phyloP scores from a whole-genome alignment of 2,888 invertebrate genomes.

The Chrysolina americana region DNA sequence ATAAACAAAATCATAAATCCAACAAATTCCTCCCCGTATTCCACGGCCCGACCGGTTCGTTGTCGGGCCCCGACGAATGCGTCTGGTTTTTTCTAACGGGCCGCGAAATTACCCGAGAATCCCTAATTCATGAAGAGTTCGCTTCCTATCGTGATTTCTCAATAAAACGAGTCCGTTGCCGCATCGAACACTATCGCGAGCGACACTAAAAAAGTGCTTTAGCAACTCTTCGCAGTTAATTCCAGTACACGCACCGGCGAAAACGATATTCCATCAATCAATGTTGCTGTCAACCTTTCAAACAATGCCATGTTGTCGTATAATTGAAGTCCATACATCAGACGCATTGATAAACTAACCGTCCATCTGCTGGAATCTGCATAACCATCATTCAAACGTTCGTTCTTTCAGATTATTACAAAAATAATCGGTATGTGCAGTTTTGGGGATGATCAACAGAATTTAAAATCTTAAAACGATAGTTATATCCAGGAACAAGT shows the following conservation, averaged over 20 bases:
- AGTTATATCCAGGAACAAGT: too few species aligned
- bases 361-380: conserved; percentile 62
- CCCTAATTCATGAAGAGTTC: conserved; percentile 60
- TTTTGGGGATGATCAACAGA: too few species aligned
- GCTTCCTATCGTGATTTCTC: conserved; percentile 63
- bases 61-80: conserved; percentile 32
- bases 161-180: conserved; percentile 53
- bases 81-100: conserved; percentile 31
- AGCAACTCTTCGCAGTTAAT: conserved; percentile 58
- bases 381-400: conserved; percentile 52
- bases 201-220: conserved; percentile 58
- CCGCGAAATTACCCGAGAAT: conserved; percentile 45
- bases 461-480: too few species aligned
- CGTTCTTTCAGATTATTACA: conserved; percentile 15
- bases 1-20: conserved; percentile 46
- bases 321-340: conserved; percentile 69
- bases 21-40: conserved; percentile 34
- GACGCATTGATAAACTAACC: conserved; percentile 62
- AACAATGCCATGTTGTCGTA: conserved; percentile 69
- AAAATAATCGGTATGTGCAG: too few species aligned
- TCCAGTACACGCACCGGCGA: conserved; percentile 62
- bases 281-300: conserved; percentile 68
- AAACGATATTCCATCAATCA: conserved; percentile 68
- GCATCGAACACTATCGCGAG: conserved; percentile 41
- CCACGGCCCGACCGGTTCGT: conserved; percentile 20